Base-by-base conservation (phyloP, 2,888 invertebrate genomes). In the Cheiracanthium punctorium region DNA sequence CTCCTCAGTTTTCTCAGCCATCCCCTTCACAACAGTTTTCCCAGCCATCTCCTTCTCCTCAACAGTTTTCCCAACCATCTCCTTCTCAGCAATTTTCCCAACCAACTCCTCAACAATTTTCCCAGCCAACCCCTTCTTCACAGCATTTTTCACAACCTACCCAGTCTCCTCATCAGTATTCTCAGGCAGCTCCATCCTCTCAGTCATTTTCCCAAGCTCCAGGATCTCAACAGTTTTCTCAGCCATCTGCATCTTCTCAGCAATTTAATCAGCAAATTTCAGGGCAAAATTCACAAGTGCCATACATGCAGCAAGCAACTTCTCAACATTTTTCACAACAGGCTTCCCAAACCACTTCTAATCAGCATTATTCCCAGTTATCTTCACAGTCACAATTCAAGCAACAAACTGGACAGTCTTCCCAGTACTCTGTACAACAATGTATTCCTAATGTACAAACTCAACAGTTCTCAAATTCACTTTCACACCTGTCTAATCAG, bases 391-490 rank as follows among this genome's bases (percentile, higher is more conserved):
- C 33, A 28, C 79, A 74, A 24, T 86, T 37, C 48, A 74, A 80
- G 24, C 85, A 80, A 28, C 85, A 80, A 71, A 37, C 85, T 64
- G 75, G 75, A 1, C 85, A 85, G 28, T 75, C 74, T 0, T 20
- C 80, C 7, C 80, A 74, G n/a, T 86, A 65, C 74, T 43, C 74
- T 32, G 2, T 71, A 20, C 71, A 41, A 69, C 75, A 75, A 37
- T 67, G 67, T 67, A 32, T 67, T 12, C 43, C 41, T 10, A 24
- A 14, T 71, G 17, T 24, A 52, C 73, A 73, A 24, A 28, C 80
- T 24, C 75, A 80, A 24, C 74, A 70, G 17, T 80, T 72, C 75
- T 64, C 85, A 2, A 65, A 52, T 48, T 71, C 80, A 17, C 80
- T 75, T 65, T 37, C 80, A 30, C 85, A 86, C 24, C 20, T 65